Percentiles rank a stretch among this genome's conserved stretches.
phyloP scores from a whole-genome alignment of 2,113 vertebrate genomes.

The Patagioenas fasciata region DNA sequence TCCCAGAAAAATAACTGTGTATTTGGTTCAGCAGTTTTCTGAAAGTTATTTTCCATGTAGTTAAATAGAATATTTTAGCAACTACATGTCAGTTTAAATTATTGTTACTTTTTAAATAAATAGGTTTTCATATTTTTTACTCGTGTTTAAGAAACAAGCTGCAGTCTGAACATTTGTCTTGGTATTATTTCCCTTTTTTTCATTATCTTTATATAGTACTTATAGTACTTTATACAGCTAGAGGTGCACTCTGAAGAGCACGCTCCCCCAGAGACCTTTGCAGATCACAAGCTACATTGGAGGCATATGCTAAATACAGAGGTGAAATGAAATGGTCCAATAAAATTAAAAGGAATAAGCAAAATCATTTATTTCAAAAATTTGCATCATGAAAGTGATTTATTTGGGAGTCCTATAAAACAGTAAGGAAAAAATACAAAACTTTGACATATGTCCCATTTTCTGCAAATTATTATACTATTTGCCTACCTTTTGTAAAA shows the following conservation, averaged over 20 bases:
- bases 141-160: neutral
- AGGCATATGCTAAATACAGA: neutral
- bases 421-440: neutral
- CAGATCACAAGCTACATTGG: neutral
- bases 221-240: no score
- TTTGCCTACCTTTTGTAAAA: neutral
- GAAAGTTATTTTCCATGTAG: neutral
- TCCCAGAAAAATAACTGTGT: neutral
- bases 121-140: neutral
- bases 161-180: neutral
- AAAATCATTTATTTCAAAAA: neutral
- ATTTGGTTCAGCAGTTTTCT: neutral
- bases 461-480: neutral
- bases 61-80: neutral
- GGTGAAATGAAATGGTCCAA: neutral
- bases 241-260: neutral
- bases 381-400: neutral
- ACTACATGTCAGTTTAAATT: neutral
- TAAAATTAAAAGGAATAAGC: neutral
- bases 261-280: fast-evolving
- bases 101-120: neutral
- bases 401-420: neutral
- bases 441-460: neutral
- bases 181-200: neutral
- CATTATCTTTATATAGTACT: neutral